Evolutionary conservation across 2,888 invertebrate species (phyloP), one percentile per base, ranked within the genome.

Genomic region (Peribatodes rhomboidaria): DNA sequence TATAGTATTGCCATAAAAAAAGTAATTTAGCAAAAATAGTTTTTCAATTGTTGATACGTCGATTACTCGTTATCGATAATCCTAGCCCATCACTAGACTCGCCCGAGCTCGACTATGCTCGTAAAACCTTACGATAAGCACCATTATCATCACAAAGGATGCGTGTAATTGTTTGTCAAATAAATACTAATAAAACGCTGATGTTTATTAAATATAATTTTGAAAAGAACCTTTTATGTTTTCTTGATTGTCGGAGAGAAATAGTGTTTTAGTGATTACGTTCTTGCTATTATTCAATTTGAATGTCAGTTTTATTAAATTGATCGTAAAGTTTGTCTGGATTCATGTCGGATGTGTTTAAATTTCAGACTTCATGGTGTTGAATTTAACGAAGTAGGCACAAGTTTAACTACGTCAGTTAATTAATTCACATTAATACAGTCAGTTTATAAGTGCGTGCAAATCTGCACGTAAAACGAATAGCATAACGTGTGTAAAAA

Each of bases 151-250:
- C 90, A 91, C 92, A 93, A 93, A 91, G 84, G 91, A 88, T 85
- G 86, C 90, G 86, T 89, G 88, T 92, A 90, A 92, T 92, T 93
- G 91, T 92, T 92, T 92, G 92, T 93, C 92, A 92, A 91, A 93
- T 93, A 92, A 93, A 92, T 92, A 90, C 79, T 88, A 92, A 91
- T 91, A 92, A 92, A 91, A 88, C 80, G 84, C 86, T 84, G 86
- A 89, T 89, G 88, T 92, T 91, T 92, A 92, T 92, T 91, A 91
- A 92, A 90, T 89, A 90, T 88, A 88, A 89, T 86, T 86, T 85
- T 76, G 74, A 84, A 86, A 85, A 84, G 79, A 78, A 77, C 77
- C 79, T 79, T 84, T 86, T 86, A 85, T 81, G 80, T 77, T 73
- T 74, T 75, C 73, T 80, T 82, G 83, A 84, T 82, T 83, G 81